phyloP scores from a whole-genome alignment of 2,888 invertebrate genomes.

The Philaethria dido region DNA sequence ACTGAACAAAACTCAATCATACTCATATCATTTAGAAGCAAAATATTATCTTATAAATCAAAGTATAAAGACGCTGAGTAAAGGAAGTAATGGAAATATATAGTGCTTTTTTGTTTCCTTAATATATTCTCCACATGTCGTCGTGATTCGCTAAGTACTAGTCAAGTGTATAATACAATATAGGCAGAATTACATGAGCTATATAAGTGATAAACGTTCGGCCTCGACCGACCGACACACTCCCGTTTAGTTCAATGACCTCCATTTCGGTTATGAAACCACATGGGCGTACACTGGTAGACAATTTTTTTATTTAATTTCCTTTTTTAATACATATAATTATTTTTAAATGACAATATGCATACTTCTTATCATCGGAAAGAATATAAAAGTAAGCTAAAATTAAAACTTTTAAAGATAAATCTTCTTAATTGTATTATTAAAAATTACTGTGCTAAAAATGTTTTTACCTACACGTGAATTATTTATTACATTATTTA shows the following conservation, averaged over 20 bases:
- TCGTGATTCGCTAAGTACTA: slow-evolving; percentile 18
- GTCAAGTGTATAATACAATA: slow-evolving; percentile 27
- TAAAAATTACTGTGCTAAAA: too few relatives aligned
- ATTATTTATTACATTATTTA: too few relatives aligned
- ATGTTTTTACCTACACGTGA: too few relatives aligned
- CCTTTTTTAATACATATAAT: not conserved
- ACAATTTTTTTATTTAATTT: not conserved
- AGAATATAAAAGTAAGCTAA: not conserved
- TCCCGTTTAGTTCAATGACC: slow-evolving; percentile 70
- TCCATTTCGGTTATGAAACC: slow-evolving; percentile 71
- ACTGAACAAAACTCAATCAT: not conserved
- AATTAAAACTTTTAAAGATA: too few relatives aligned
- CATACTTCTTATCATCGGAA: not conserved
- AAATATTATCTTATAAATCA: not conserved
- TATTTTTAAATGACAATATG: too few relatives aligned
- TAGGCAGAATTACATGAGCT: slow-evolving; percentile 44
- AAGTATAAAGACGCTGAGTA: not conserved
- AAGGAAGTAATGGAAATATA: not conserved
- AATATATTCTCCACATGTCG: slow-evolving; percentile 28
- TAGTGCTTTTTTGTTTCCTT: not conserved
- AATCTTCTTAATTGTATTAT: too few relatives aligned
- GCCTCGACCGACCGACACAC: slow-evolving; percentile 82
- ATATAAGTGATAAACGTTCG: slow-evolving; percentile 68
- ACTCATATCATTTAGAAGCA: not conserved
- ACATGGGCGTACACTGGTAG: slow-evolving; percentile 30